Conservation (phyloP, 2,888 invertebrate species). For the Margaritifera margaritifera region DNA sequence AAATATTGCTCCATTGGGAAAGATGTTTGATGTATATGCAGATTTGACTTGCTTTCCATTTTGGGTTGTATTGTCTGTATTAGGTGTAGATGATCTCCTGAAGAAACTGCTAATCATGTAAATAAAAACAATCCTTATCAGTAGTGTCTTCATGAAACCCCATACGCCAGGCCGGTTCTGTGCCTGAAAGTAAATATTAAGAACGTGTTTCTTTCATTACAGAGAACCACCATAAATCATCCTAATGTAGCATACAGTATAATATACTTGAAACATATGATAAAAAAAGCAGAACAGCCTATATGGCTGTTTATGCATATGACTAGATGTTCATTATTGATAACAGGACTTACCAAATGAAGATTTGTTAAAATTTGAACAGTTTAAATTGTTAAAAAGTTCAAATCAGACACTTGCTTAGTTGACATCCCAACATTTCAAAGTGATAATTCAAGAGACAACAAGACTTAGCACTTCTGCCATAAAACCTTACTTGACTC, state of each 20-base stretch:
- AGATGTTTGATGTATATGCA: constrained; percentile 20
- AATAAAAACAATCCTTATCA: constrained; percentile 90
- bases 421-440: too few relatives aligned
- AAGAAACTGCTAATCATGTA: constrained; percentile 95
- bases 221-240: neutral
- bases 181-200: constrained; percentile 16
- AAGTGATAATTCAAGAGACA: too few relatives aligned
- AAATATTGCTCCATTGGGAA: constrained; percentile 83
- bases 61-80: neutral
- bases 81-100: constrained; percentile 75
- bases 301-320: too few relatives aligned
- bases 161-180: constrained; percentile 50
- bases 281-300: neutral
- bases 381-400: too few relatives aligned
- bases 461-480: too few relatives aligned
- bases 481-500: too few relatives aligned
- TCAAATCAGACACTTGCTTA: too few relatives aligned
- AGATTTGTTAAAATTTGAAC: too few relatives aligned
- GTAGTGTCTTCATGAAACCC: constrained; percentile 85
- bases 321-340: too few relatives aligned
- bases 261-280: neutral
- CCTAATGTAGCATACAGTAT: neutral
- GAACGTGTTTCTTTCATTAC: neutral
- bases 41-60: constrained; percentile 72
- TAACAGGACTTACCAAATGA: too few relatives aligned